Base-by-base conservation (phyloP, 2,888 invertebrate species). In the Caenorhabditis afra region DNA sequence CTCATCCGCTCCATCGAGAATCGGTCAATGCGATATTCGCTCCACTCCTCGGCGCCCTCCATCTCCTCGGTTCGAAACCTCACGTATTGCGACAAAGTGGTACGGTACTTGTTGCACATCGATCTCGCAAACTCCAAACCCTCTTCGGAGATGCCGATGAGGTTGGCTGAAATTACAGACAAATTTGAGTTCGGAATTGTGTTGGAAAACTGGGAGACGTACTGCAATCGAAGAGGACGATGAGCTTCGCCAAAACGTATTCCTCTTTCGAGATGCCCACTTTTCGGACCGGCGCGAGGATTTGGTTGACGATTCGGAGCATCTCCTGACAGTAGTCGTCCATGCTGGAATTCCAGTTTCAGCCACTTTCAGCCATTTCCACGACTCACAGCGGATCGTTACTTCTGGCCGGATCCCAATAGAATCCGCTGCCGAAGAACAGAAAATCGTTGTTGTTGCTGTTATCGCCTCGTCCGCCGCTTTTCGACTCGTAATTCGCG, bases 21-120 rank as follows among this genome's bases (percentile, higher is more conserved):
- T 14, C n/a, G 8, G 22, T 65, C 52, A 12, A 77, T 49, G n/a
- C 65, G 37, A 1, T 50, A 29, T 10, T 59, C 49, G 22, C 18
- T 70, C 65, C 64, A 61, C 12, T 55, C 37, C 35, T 75, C 47
- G 7, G 16, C 16, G 3, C 39, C 67, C 16, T 18, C 53, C 10
- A 41, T 18, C 29, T 65, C 52, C 18, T 64, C 64, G 3, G 64
- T 44, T n/a, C 14, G 41, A 35, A 12, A 39, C n/a, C 59, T 3
- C 11, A 78, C 66, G 14, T 55, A 67, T n/a, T 66, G 20, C 2
- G 65, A 45, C 3, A 78, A 22, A 7, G 58, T 62, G 18, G 55
- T 55, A n/a, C 78, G 71, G 53, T 78, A 78, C 35, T 78, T 78
- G 57, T 62, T 78, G 66, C 71, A 71, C 57, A 66, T 67, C 18